Conservation (phyloP, 2,888 invertebrate species). For the Tachina grossa region DNA sequence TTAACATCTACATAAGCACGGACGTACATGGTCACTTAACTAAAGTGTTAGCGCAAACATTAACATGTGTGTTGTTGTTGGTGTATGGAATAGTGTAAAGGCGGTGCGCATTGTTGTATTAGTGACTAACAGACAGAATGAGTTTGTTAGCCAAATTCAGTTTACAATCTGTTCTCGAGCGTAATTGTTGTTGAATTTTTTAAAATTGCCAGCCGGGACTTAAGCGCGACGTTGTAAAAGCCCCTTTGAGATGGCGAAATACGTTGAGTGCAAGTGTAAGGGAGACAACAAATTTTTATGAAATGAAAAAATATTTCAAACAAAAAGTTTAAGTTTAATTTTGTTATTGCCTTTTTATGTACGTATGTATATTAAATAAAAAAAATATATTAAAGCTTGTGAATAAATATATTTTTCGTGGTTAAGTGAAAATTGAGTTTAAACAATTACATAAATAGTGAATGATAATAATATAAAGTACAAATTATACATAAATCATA, state of each 20-base stretch:
- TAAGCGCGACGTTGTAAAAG: conserved; percentile 50
- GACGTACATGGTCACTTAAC: conserved; percentile 33
- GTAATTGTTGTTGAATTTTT: conserved; percentile 72
- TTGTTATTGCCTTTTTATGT: conserved; percentile 61
- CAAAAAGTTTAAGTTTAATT: conserved; percentile 31
- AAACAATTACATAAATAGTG: not conserved
- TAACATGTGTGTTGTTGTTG: conserved; percentile 32
- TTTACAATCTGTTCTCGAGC: conserved; percentile 77
- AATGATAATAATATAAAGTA: conserved; percentile 26
- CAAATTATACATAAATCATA: conserved; percentile 13
- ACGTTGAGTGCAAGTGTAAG: conserved; percentile 66
- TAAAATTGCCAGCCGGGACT: conserved; percentile 46
- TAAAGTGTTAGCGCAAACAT: conserved; percentile 50
- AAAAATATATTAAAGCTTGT: conserved; percentile 3
- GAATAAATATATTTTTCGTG: conserved; percentile 27
- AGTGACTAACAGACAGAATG: conserved; percentile 47
- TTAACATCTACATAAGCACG: not conserved
- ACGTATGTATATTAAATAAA: conserved; percentile 52
- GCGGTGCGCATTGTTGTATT: conserved; percentile 46
- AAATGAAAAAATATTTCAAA: conserved; percentile 36
- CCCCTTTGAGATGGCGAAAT: conserved; percentile 68
- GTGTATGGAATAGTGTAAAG: conserved; percentile 15
- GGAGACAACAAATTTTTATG: conserved; percentile 60
- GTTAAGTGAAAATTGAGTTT: conserved; percentile 57
- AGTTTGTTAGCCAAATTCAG: conserved; percentile 72